These are phyloP conservation scores for Dioctria rufipes DNA, from an alignment of 2,888 invertebrate species.

Conservation along the genomic window DNA sequence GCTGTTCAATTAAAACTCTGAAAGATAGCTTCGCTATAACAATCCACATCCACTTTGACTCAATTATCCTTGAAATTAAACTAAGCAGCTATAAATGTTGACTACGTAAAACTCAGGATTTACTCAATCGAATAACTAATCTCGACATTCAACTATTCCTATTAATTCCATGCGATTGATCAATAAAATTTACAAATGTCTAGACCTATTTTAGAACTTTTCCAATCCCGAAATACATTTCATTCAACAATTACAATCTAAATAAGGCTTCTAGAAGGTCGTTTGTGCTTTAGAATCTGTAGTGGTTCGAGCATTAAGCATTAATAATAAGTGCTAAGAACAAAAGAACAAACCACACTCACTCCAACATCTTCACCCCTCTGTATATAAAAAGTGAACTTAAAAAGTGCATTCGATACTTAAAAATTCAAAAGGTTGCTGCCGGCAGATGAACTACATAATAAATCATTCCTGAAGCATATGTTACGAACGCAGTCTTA, in stretches of 20 bases:
- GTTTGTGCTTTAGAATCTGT: background rate
- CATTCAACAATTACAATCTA: background rate
- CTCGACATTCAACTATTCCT: conserved; percentile 35
- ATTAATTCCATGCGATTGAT: conserved; percentile 40
- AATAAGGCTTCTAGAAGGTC: background rate
- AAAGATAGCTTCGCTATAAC: too few relatives aligned
- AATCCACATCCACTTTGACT: too few relatives aligned
- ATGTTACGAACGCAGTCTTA: conserved; percentile 31
- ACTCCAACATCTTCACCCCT: background rate
- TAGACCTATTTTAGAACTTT: conserved; percentile 27
- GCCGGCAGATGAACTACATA: background rate
- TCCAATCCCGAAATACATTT: conserved; percentile 13
- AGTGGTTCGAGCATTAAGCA: background rate
- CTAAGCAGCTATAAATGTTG: too few relatives aligned
- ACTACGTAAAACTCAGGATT: background rate
- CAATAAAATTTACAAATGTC: conserved; percentile 26
- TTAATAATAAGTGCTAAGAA: background rate
- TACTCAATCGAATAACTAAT: conserved; percentile 31
- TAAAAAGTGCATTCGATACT: conserved; percentile 9
- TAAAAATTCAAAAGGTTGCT: conserved; percentile 45
- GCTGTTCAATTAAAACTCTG: too few relatives aligned
- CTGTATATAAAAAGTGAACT: background rate
- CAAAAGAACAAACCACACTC: background rate
- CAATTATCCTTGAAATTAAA: too few relatives aligned
- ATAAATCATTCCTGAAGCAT: conserved; percentile 41